phyloP scores from a whole-genome alignment of 2,888 invertebrate species.

The Serripes groenlandicus region DNA sequence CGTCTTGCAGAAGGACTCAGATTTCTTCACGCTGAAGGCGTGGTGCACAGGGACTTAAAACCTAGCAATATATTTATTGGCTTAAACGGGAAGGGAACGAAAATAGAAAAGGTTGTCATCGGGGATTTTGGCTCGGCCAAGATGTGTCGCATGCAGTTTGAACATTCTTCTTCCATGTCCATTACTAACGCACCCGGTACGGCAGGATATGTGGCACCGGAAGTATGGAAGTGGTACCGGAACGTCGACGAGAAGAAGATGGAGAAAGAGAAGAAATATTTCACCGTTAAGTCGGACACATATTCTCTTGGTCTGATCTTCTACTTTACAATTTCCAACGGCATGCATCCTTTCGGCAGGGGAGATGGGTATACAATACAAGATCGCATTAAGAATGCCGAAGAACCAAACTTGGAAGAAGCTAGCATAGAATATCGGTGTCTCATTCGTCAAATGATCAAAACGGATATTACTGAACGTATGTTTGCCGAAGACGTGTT shows the following conservation, averaged over 20 bases:
- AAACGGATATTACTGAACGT: background rate
- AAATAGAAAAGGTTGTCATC: conserved; percentile 9
- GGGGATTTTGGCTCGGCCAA: conserved; percentile 20
- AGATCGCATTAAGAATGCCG: background rate
- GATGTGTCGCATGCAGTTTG: background rate
- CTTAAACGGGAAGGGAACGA: background rate
- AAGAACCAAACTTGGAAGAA: background rate
- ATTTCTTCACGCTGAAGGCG: conserved; percentile 1
- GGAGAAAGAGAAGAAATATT: conserved; percentile 10
- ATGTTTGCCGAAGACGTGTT: conserved; percentile 5
- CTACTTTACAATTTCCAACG: conserved; percentile 1
- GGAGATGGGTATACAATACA: conserved; percentile 8
- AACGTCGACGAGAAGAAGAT: background rate
- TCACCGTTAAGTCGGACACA: conserved; percentile 16
- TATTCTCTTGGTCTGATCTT: conserved; percentile 9
- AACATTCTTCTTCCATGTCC: background rate
- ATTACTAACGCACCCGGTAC: background rate
- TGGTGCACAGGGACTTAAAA: conserved; percentile 12
- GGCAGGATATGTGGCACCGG: conserved; percentile 9
- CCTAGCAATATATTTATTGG: conserved; percentile 11
- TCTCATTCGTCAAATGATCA: conserved; percentile 9
- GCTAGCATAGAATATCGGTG: background rate
- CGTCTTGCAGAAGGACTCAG: conserved; percentile 3
- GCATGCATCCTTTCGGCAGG: conserved; percentile 9
- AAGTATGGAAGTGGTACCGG: conserved; percentile 18